These are phyloP conservation scores for Neosalanx taihuensis DNA, from an alignment of 2,797 vertebrate genomes.

Conservation along the genomic window DNA sequence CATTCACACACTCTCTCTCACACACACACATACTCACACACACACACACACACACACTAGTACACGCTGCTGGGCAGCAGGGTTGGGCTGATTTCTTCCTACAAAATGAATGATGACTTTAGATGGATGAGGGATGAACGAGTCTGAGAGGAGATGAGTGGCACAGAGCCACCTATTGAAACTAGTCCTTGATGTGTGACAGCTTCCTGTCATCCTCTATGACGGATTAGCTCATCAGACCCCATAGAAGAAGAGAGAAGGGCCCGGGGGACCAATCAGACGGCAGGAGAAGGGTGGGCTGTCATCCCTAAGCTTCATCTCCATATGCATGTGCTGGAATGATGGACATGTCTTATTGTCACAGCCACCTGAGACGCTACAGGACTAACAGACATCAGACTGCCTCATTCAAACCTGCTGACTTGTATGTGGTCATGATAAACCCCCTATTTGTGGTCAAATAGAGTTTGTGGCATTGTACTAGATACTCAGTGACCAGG, in stretches of 20 bases:
- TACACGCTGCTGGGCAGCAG: neutral
- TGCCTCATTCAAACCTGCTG: neutral
- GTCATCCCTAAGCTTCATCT: neutral
- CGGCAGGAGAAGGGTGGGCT: neutral
- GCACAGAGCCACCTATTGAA: conserved; percentile 41
- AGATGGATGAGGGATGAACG: conserved; percentile 1
- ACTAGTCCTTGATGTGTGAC: conserved; percentile 50
- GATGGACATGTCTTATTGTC: neutral
- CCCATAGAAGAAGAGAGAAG: conserved; percentile 38
- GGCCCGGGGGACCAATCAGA: neutral
- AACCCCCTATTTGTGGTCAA: too few relatives aligned
- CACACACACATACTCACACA: too few relatives aligned
- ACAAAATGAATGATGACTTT: neutral
- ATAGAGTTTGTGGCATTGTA: too few relatives aligned
- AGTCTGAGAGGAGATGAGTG: neutral
- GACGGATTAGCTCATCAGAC: conserved; percentile 58
- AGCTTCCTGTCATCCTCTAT: conserved; percentile 49
- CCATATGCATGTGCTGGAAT: neutral
- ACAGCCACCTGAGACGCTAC: neutral
- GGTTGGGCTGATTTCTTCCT: neutral
- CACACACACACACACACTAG: neutral
- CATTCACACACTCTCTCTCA: too few relatives aligned
- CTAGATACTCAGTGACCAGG: too few relatives aligned
- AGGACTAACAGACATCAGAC: neutral
- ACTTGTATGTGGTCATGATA: neutral